Percentiles rank a stretch among this genome's conserved stretches.
Conservation (phyloP, 2,888 invertebrate genomes). For the Hedychridium roseum region DNA sequence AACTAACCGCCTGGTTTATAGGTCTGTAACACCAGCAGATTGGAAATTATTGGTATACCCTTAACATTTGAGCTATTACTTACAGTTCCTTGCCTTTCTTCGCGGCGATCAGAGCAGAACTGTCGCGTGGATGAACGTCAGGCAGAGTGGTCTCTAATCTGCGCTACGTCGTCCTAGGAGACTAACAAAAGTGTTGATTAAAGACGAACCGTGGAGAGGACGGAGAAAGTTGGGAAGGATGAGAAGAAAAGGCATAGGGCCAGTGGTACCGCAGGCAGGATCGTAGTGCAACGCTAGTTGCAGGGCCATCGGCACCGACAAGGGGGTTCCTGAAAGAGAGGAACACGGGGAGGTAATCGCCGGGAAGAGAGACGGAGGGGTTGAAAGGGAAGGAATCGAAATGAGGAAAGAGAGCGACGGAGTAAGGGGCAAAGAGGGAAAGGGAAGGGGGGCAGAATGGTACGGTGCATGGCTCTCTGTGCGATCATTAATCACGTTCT, state of each 20-base stretch:
- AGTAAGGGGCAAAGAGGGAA: constrained; percentile 27
- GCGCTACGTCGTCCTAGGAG: not conserved
- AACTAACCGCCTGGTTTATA: too few species aligned
- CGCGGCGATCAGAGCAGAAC: too few species aligned
- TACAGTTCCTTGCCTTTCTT: too few species aligned
- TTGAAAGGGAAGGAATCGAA: not conserved
- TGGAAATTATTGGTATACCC: too few species aligned
- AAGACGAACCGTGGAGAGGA: constrained; percentile 16
- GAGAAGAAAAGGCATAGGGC: constrained; percentile 39
- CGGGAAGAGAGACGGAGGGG: constrained; percentile 23
- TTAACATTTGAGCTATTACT: too few species aligned
- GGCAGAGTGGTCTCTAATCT: constrained; percentile 5
- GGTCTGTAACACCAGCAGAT: too few species aligned
- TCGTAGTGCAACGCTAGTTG: constrained; percentile 20
- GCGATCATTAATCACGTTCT: constrained; percentile 62
- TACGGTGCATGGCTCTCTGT: constrained; percentile 56
- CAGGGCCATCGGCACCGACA: constrained; percentile 27
- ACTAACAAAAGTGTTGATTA: constrained; percentile 5
- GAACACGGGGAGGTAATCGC: constrained; percentile 29
- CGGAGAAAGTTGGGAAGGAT: constrained; percentile 30
- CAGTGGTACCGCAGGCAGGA: constrained; percentile 41
- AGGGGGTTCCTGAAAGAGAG: constrained; percentile 48
- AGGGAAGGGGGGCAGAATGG: constrained; percentile 22
- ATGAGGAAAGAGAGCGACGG: constrained; percentile 25
- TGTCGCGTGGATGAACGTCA: too few species aligned